phyloP scores from a whole-genome alignment of 2,113 vertebrate species.

The Gymnarchus niloticus region DNA sequence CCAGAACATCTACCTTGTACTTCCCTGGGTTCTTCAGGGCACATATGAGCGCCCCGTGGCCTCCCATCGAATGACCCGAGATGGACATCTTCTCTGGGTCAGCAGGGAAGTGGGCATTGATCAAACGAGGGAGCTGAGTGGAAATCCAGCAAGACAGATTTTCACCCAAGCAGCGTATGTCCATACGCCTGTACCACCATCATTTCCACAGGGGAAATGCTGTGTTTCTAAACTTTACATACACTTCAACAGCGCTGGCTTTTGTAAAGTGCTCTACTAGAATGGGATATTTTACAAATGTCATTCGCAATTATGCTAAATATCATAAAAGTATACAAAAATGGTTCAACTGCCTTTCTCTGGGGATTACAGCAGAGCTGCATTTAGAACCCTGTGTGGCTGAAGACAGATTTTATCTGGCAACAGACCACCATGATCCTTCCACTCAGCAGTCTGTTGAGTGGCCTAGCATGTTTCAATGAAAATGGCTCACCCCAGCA shows the following conservation, averaged over 20 bases:
- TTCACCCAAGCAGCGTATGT: background rate
- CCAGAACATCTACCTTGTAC: slow-evolving; percentile 66
- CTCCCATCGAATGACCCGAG: slow-evolving; percentile 88
- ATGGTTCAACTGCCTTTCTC: background rate
- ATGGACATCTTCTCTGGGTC: slow-evolving; percentile 79
- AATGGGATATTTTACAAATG: background rate
- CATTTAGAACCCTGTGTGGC: background rate
- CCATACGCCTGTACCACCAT: too few species aligned
- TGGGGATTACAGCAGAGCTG: background rate
- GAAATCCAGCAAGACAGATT: background rate
- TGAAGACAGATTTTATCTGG: background rate
- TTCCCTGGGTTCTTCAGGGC: slow-evolving; percentile 85
- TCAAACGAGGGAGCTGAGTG: slow-evolving; percentile 73
- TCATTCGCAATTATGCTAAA: background rate
- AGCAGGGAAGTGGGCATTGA: slow-evolving; percentile 82
- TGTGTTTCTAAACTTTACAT: too few species aligned
- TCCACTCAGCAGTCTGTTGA: background rate
- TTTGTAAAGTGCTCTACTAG: background rate
- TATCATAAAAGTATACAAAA: too few species aligned
- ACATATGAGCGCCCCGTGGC: slow-evolving; percentile 77
- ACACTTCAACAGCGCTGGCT: background rate
- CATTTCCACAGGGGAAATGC: too few species aligned
- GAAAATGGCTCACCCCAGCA: background rate
- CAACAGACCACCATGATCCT: background rate
- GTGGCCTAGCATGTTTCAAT: background rate